A percentile compares a stretch with the other conserved stretches of the same genome.
phyloP scores from a whole-genome alignment of 2,797 vertebrate genomes.

The Cyprinodon diabolis region DNA sequence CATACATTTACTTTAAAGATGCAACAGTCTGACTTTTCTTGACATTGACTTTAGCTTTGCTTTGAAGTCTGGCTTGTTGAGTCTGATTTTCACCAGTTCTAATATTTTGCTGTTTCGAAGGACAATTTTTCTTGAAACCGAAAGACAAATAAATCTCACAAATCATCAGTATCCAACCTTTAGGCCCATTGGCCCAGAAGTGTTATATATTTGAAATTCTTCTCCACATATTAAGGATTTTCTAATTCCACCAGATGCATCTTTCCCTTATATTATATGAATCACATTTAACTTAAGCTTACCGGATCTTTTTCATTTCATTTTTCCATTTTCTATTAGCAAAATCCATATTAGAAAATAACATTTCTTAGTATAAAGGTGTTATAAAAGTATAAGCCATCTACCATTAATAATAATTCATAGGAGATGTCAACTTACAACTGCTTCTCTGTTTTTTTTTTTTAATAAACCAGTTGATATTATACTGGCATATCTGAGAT shows the following conservation, averaged over 20 bases:
- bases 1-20: conserved; percentile 6
- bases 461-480: no score
- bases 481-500: no score
- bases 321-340: not conserved
- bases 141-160: no score
- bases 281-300: not conserved
- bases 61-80: not conserved
- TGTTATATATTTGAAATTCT: no score
- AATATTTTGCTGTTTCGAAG: not conserved
- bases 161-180: not conserved
- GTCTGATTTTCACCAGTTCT: not conserved
- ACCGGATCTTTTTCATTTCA: no score
- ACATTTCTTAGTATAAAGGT: not conserved
- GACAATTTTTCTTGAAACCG: not conserved
- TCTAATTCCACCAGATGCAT: no score
- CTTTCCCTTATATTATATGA: not conserved
- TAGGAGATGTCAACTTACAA: no score
- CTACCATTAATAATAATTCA: no score
- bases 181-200: not conserved
- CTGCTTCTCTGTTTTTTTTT: no score
- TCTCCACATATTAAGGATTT: no score
- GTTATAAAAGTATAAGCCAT: no score
- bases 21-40: not conserved
- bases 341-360: not conserved
- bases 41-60: not conserved